Evolutionary conservation across 92 coral and sea anemone genomes (phyloP), one percentile per base, ranked within the genome.

Genomic region (Epizoanthus scotinus): DNA sequence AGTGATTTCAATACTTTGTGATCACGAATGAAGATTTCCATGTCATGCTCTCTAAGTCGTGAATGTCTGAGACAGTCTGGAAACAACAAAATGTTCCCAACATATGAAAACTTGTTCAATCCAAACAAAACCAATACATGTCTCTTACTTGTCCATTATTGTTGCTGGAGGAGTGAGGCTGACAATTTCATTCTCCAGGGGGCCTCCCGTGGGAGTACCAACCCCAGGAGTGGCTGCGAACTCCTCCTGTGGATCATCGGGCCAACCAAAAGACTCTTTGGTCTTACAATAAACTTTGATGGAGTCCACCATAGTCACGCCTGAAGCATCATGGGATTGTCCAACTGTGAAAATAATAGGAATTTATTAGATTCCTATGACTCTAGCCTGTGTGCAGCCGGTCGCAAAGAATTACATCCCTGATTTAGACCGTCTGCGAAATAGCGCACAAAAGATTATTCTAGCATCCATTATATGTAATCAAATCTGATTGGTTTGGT

Each of bases 251-350:
- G 93, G 94, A 42, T 96, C 99, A 67, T 96, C 99, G 4, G 99
- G 99, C 99, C 99, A 96, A 57, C 99, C 99, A 87, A 96, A 96
- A 17, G 89, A 93, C 83, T 96, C 99, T 67, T 96, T 96, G 19
- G 93, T 96, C 85, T 91, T 93, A 55, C 91, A 73, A 26, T 96
- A 96, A 28, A 96, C 94, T 83, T 93, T 96, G 87, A 96, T 92
- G 9, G 99, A 96, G 83, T 96, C 99, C 27, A 96, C 82, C 99
- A 96, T 96, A 14, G 99, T 91, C 34, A 96, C 99, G 56, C 94
- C 95, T 70, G 94, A 89, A 2, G 96, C 90, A 59, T 96, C 99
- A 67, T 89, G 79, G 28, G 99, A 93, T 87, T 96, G 98, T 26
- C 99, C 99, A 83, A 93, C 99, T 96, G 69, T 24, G 63, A 7